Base-by-base conservation (phyloP, 2,888 invertebrate species). In the Penaeus monodon region DNA sequence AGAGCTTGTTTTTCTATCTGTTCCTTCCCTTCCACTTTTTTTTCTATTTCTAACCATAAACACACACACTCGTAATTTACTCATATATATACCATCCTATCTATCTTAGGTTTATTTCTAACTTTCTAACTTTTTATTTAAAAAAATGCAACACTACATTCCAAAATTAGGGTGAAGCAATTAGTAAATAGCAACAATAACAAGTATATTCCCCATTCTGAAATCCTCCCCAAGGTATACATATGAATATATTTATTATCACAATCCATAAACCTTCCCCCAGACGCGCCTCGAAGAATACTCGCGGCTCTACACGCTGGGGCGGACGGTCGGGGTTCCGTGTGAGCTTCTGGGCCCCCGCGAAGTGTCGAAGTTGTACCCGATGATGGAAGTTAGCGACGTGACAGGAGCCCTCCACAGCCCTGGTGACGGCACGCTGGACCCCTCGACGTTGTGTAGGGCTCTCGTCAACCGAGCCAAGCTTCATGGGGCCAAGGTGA, bases 261-360 rank as follows among this genome's bases (percentile, higher is more conserved):
- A 14, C 12, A 57, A 14, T 57, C 3, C 33, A 38, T 38, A 33
- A 33, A 33, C 33, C 29, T 68, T 92, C 27, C 89, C 29, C 24
- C 44, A 96, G 95, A 94, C 95, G 88, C 94, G 97, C 81, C 93
- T 97, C 90, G 95, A 96, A 92, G 97, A 98, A 93, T 97, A 97
- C 92, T 94, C 95, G 92, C 94, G 97, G 49, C 92, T 97, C 63
- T 94, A 96, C 82, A 96, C 96, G 0, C 93, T 96, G n/a, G 97
- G 97, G 0, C 95, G 96, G 91, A 95, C 95, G 6, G 94, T 96
- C 92, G 95, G 95, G 0, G 94, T 97, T 82, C 95, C 96, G 79
- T 96, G 96, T 86, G 93, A 95, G 91, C 93, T 97, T 22, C 92
- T 97, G 66, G 93, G 94, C 22, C 95, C 97, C 0, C 92, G 93